A percentile compares a stretch with the other conserved stretches of the same genome.
phyloP scores from a whole-genome alignment of 2,797 vertebrate species.

The Yasuhikotakia modesta region DNA sequence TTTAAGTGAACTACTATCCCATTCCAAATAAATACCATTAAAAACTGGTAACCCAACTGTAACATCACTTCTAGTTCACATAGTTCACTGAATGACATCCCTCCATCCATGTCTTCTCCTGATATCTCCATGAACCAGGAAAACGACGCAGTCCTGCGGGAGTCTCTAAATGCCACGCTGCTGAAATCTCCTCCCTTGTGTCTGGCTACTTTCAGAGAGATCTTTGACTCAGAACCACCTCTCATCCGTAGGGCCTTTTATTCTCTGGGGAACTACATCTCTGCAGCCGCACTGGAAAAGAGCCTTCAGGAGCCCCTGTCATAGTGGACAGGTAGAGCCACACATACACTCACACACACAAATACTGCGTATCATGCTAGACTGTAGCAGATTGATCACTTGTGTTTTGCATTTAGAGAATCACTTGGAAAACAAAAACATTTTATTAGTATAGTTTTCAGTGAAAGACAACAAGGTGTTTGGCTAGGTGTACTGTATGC shows the following conservation, averaged over 20 bases:
- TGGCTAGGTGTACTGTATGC: no score
- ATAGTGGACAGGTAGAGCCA: slow-evolving; percentile 87
- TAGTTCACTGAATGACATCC: neutral
- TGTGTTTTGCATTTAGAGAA: no score
- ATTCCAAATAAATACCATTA: no score
- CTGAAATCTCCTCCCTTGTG: slow-evolving; percentile 85
- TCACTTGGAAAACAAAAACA: no score
- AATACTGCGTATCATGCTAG: no score
- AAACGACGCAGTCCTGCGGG: slow-evolving; percentile 85
- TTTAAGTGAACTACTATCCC: no score
- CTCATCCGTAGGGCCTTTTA: slow-evolving; percentile 92
- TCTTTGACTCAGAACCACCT: slow-evolving; percentile 85
- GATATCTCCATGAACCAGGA: slow-evolving; percentile 76
- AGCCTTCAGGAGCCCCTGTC: slow-evolving; percentile 79
- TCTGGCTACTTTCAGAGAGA: slow-evolving; percentile 82
- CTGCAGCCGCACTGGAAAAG: slow-evolving; percentile 83
- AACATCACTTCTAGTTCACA: neutral
- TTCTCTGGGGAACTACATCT: slow-evolving; percentile 90
- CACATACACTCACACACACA: slow-evolving; percentile 31
- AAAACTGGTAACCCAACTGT: neutral
- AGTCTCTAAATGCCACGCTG: slow-evolving; percentile 78
- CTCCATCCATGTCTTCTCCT: neutral
- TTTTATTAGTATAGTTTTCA: no score
- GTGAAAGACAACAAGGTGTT: no score
- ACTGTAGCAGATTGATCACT: no score